A percentile compares a stretch with the other conserved stretches of the same genome.
Conservation (phyloP, 2,888 invertebrate species). For the Hofmannophila pseudospretella region DNA sequence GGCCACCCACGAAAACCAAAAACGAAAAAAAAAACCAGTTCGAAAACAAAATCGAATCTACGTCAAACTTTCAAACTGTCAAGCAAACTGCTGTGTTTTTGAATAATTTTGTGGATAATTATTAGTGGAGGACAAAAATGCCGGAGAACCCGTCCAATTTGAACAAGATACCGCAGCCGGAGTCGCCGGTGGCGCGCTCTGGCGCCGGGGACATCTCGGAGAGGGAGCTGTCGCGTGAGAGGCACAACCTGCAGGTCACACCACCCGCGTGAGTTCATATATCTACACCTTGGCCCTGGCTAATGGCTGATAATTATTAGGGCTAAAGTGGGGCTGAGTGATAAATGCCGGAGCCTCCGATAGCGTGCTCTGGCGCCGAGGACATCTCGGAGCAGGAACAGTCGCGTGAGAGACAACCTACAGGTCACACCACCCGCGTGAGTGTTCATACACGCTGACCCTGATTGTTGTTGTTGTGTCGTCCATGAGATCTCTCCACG, state of each 20-base stretch:
- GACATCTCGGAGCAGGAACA: conserved; percentile 63
- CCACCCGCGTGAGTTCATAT: conserved; percentile 46
- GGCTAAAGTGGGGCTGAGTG: no score
- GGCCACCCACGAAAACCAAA: no score
- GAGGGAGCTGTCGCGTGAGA: conserved; percentile 52
- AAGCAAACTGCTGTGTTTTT: background rate
- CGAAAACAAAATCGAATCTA: conserved; percentile 2
- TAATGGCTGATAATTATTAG: no score
- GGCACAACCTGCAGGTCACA: conserved; percentile 49
- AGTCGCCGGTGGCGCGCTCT: conserved; percentile 50
- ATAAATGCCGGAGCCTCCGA: conserved; percentile 52
- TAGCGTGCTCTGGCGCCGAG: conserved; percentile 55
- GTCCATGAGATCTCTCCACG: no score
- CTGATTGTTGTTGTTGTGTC: no score
- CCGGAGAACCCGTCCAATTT: conserved; percentile 41
- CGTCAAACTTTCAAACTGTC: conserved; percentile 5
- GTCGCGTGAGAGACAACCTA: conserved; percentile 50
- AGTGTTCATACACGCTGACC: conserved; percentile 19
- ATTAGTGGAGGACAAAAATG: conserved; percentile 62
- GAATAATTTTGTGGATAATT: conserved; percentile 1
- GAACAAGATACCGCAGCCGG: conserved; percentile 52
- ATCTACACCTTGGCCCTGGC: no score
- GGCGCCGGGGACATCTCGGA: conserved; percentile 69
- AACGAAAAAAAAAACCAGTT: background rate
- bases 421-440: conserved; percentile 57